Percentiles rank a stretch among this genome's conserved stretches.
Conservation (phyloP, 64 coral and sea anemone species). For the Exaiptasia diaphana region DNA sequence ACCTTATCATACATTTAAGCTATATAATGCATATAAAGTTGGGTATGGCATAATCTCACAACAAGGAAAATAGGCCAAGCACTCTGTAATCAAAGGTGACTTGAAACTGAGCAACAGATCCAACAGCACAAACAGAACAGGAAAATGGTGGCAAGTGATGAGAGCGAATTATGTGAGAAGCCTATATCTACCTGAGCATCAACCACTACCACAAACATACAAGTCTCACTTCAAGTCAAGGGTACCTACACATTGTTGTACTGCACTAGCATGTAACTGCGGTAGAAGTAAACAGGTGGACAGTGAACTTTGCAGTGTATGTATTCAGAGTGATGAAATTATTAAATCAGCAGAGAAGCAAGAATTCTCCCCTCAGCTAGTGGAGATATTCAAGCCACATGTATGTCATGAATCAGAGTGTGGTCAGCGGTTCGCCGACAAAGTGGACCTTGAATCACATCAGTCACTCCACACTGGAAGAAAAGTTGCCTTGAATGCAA, state of each 20-base stretch:
- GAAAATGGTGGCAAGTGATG: conserved; percentile 24
- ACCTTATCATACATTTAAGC: conserved; percentile 29
- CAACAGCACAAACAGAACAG: neutral
- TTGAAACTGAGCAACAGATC: neutral
- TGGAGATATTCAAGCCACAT: too few species aligned
- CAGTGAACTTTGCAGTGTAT: neutral
- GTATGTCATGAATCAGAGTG: conserved; percentile 25
- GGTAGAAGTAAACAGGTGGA: neutral
- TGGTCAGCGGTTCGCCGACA: conserved; percentile 38
- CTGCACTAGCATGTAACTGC: neutral
- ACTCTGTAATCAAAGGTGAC: conserved; percentile 4
- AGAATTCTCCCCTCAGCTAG: neutral
- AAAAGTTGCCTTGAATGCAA: conserved; percentile 1
- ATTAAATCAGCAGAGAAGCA: neutral
- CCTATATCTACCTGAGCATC: conserved; percentile 5
- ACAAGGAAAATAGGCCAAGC: neutral
- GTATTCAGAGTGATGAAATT: neutral
- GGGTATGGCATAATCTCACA: conserved; percentile 5
- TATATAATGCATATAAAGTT: conserved; percentile 10
- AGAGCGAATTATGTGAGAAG: conserved; percentile 1
- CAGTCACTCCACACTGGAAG: neutral
- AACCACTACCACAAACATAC: conserved; percentile 12
- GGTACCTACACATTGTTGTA: neutral
- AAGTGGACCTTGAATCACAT: too few species aligned
- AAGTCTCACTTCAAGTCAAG: conserved; percentile 21